These are phyloP conservation scores for Oncopeltus fasciatus DNA, from an alignment of 1,140 invertebrate species.

Conservation along the genomic window DNA sequence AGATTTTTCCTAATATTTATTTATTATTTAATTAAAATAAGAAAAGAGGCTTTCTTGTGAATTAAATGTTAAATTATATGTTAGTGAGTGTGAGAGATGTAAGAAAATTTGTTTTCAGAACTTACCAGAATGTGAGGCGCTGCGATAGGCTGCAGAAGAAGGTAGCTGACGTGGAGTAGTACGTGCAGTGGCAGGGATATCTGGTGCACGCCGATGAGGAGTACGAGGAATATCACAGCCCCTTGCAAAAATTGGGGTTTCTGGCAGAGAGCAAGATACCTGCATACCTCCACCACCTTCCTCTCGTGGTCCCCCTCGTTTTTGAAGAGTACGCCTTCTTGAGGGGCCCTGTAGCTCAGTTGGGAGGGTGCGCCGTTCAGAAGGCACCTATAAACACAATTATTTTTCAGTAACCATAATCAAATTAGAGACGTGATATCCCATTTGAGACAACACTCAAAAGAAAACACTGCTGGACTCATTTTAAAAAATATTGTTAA, in stretches of 20 bases:
- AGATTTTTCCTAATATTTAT: too few relatives aligned
- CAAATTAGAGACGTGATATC: too few relatives aligned
- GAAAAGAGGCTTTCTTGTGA: not conserved
- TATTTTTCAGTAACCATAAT: too few relatives aligned
- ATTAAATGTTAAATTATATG: not conserved
- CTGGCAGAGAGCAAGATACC: conserved; percentile 64
- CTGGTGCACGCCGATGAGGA: conserved; percentile 26
- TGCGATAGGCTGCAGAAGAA: not conserved
- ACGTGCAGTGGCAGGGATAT: conserved; percentile 18
- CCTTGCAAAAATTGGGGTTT: conserved; percentile 67
- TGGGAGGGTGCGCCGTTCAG: conserved; percentile 52
- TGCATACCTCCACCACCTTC: conserved; percentile 44
- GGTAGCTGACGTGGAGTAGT: conserved; percentile 18
- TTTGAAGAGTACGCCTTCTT: conserved; percentile 36
- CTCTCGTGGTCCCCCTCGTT: conserved; percentile 33
- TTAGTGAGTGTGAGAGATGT: not conserved
- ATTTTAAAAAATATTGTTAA: too few relatives aligned
- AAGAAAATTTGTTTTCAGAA: not conserved
- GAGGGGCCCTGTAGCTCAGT: conserved; percentile 44
- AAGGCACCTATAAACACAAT: conserved; percentile 42
- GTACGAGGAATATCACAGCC: conserved; percentile 33
- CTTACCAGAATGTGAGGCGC: not conserved
- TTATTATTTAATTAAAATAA: not conserved
- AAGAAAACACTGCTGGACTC: too few relatives aligned
- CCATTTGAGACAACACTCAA: too few relatives aligned